phyloP scores from a whole-genome alignment of 1,140 invertebrate species.

The Galleria mellonella region DNA sequence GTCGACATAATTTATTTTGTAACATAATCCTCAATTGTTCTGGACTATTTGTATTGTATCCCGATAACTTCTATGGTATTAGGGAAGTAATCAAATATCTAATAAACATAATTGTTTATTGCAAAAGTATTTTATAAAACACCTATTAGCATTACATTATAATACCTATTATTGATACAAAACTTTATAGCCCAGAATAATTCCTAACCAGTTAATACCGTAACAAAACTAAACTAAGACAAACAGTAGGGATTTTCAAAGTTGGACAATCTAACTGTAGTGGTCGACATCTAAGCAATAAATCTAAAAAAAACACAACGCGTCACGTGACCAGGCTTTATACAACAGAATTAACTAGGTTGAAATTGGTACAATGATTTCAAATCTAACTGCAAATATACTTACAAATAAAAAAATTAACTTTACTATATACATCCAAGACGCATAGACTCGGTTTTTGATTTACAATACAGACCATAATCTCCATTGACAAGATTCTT shows the following conservation, averaged over 20 bases:
- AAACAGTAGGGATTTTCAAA: conserved; percentile 23
- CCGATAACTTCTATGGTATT: too few relatives aligned
- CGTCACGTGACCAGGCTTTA: conserved; percentile 2
- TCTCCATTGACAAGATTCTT: too few relatives aligned
- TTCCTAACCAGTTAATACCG: conserved; percentile 3
- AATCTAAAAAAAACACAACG: conserved; percentile 2
- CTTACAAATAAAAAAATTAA: not conserved
- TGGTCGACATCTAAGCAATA: conserved; percentile 1
- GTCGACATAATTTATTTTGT: conserved; percentile 2
- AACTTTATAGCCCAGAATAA: too few relatives aligned
- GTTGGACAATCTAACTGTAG: conserved; percentile 4
- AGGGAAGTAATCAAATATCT: too few relatives aligned
- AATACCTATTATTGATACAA: too few relatives aligned
- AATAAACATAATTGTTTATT: too few relatives aligned
- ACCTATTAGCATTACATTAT: too few relatives aligned
- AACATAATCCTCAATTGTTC: not conserved
- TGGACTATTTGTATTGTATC: too few relatives aligned
- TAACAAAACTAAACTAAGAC: conserved; percentile 14
- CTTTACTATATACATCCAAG: not conserved
- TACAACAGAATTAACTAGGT: conserved; percentile 3
- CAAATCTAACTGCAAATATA: conserved; percentile 1
- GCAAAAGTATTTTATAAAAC: too few relatives aligned
- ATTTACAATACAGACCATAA: too few relatives aligned
- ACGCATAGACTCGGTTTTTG: too few relatives aligned
- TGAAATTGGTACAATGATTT: not conserved